These are phyloP conservation scores for Dioctria linearis DNA, from an alignment of 2,888 invertebrate species.

Conservation along the genomic window DNA sequence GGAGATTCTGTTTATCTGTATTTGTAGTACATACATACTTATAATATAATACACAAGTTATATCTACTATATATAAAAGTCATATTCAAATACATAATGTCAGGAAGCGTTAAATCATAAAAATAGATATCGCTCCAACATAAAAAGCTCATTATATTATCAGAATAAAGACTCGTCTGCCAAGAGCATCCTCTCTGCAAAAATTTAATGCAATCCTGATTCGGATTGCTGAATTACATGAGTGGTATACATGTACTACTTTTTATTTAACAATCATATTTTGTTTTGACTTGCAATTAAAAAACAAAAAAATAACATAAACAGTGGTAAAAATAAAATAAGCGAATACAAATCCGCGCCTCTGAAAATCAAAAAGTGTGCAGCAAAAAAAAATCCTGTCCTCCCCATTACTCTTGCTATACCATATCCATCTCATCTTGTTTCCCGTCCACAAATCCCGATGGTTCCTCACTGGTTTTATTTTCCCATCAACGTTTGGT, in stretches of 20 bases:
- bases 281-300: slow-evolving; percentile 30
- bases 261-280: slow-evolving; percentile 33
- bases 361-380: slow-evolving; percentile 26
- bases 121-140: neutral
- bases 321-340: neutral
- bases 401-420: neutral
- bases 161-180: slow-evolving; percentile 28
- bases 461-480: slow-evolving; percentile 31
- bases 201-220: slow-evolving; percentile 10
- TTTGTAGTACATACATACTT: too few species aligned
- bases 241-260: neutral
- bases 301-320: neutral
- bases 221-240: neutral
- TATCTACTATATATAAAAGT: too few species aligned
- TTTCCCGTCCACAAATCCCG: neutral
- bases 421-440: neutral
- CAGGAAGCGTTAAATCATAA: neutral
- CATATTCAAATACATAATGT: too few species aligned
- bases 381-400: slow-evolving; percentile 24
- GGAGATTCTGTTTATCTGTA: too few species aligned
- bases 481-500: slow-evolving; percentile 22
- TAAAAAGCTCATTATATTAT: slow-evolving; percentile 30
- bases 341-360: slow-evolving; percentile 25
- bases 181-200: neutral
- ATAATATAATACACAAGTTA: too few species aligned